phyloP scores from a whole-genome alignment of 1,140 invertebrate genomes.

The Eufriesea mexicana region DNA sequence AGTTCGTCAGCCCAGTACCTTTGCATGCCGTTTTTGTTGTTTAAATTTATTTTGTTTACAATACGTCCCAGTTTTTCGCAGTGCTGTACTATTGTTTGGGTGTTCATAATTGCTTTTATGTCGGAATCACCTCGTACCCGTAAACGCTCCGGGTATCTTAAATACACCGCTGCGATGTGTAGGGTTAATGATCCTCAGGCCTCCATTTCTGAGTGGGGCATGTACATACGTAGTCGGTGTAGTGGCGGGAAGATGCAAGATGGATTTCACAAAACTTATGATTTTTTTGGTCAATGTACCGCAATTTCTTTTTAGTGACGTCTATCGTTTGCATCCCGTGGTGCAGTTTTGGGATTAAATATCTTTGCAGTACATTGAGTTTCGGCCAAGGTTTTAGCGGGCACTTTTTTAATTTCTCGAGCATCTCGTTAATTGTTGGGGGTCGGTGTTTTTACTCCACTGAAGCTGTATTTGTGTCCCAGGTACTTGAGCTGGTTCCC shows the following conservation, averaged over 20 bases:
- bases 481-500: not conserved
- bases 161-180: too few species aligned
- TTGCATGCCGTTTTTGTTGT: not conserved
- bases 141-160: not conserved
- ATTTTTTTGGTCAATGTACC: not conserved
- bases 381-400: not conserved
- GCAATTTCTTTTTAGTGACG: not conserved
- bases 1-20: not conserved
- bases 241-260: not conserved
- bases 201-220: not conserved
- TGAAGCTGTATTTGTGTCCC: too few species aligned
- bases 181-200: not conserved
- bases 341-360: not conserved
- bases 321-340: not conserved
- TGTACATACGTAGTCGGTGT: not conserved
- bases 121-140: not conserved
- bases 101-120: not conserved
- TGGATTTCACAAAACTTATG: not conserved
- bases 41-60: not conserved
- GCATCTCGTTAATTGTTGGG: too few species aligned
- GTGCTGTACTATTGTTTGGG: too few species aligned
- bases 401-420: not conserved
- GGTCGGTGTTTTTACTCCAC: too few species aligned
- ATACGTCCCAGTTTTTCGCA: not conserved
- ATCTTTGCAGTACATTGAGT: not conserved